Conservation (phyloP, 2,888 invertebrate genomes). For the Aleiodes alternator region DNA sequence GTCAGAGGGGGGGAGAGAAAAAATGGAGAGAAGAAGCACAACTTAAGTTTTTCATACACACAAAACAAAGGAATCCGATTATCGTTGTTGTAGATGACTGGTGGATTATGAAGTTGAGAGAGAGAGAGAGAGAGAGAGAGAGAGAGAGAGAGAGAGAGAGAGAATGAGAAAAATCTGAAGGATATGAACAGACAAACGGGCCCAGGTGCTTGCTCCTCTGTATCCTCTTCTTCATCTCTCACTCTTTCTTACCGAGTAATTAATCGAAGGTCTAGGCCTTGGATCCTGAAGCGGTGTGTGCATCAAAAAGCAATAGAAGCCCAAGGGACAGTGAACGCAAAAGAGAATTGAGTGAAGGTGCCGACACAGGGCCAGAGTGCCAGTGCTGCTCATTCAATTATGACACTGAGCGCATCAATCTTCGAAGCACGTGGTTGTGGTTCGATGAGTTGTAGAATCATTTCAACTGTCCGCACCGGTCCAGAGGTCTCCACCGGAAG, state of each 20-base stretch:
- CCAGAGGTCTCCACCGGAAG: neutral
- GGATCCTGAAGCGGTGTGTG: conserved; percentile 58
- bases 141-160: conserved; percentile 29
- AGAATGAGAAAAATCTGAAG: conserved; percentile 22
- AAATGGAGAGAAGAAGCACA: neutral
- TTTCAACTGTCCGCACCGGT: conserved; percentile 12
- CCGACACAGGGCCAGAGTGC: conserved; percentile 58
- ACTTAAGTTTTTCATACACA: conserved; percentile 5
- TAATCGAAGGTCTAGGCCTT: conserved; percentile 66
- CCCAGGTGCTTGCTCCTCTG: conserved; percentile 60
- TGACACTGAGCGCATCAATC: conserved; percentile 71
- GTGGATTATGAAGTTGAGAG: conserved; percentile 13
- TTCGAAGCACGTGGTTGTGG: conserved; percentile 52
- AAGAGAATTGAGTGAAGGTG: conserved; percentile 52
- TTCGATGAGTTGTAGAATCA: conserved; percentile 29
- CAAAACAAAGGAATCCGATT: conserved; percentile 36
- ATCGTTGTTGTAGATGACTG: conserved; percentile 27
- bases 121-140: conserved; percentile 29
- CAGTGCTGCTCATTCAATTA: conserved; percentile 73
- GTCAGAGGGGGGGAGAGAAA: conserved; percentile 7
- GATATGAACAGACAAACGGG: conserved; percentile 27
- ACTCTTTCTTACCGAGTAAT: conserved; percentile 60
- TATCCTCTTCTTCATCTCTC: no score
- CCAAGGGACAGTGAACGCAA: conserved; percentile 52
- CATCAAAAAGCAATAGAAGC: conserved; percentile 57